A percentile compares a stretch with the other conserved stretches of the same genome.
These are phyloP conservation scores for Eutolmus rufibarbis DNA, from an alignment of 2,888 invertebrate genomes.

Conservation along the genomic window DNA sequence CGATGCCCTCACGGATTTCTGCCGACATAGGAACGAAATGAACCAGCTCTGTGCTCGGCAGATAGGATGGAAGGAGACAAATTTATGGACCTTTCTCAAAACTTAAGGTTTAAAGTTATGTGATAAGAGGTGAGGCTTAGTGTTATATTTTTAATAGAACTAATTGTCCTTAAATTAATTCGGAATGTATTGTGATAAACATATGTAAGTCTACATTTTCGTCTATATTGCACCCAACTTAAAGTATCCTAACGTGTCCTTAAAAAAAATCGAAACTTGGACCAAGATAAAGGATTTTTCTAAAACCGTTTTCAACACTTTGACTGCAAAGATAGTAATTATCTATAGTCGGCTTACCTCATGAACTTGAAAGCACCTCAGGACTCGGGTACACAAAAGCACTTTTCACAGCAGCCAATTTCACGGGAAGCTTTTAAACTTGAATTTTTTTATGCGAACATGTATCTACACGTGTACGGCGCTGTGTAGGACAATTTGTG, in stretches of 20 bases:
- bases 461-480: not conserved
- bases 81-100: not conserved
- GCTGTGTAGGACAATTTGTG: constrained; percentile 23
- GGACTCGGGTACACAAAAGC: constrained; percentile 16
- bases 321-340: not conserved
- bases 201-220: not conserved
- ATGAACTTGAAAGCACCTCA: constrained; percentile 29
- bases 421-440: constrained; percentile 34
- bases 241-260: not conserved
- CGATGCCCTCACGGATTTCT: not conserved
- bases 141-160: not conserved
- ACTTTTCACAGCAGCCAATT: not conserved
- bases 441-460: not conserved
- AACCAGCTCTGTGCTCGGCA: not conserved
- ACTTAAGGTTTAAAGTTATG: not conserved
- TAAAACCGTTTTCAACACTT: not conserved
- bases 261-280: not conserved
- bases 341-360: constrained; percentile 2
- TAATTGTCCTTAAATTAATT: not conserved
- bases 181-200: no score
- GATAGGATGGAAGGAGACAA: not conserved
- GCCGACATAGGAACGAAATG: not conserved
- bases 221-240: not conserved
- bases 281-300: not conserved
- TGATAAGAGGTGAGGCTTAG: not conserved